Evolutionary conservation across 2,797 vertebrate genomes (phyloP), one percentile per base, ranked within the genome.

Genomic region (Coluber constrictor): DNA sequence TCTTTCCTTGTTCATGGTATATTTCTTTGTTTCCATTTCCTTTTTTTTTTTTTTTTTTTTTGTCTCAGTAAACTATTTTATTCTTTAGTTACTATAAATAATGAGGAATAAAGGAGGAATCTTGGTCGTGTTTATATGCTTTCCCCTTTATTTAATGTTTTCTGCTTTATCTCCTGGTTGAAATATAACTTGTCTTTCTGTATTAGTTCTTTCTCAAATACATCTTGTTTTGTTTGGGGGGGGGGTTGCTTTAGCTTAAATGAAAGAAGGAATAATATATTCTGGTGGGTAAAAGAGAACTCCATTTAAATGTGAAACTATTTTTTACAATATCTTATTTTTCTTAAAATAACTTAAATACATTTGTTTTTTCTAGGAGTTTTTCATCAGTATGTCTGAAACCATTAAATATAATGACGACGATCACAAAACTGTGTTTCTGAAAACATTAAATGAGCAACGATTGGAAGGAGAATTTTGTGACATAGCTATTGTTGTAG

Each of bases 351-450:
- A 11, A 88, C 88, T 89, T 91, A 91, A 95, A 29, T 11, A 87
- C 83, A 12, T 47, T 10, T 2, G 94, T 60, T 90, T 91, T 90
- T 93, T 94, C 7, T 94, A 98, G 98, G 98, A 98, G 97, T 98
- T 98, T 98, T 98, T 98, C 97, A 97, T 98, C 98, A 98, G 98
- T 98, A 99, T 99, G 99, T 99, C 98, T 97, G 99, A 99, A 98
- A 98, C 99, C 96, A 97, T 99, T 97, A 99, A 99, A 95, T 99
- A 99, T 91, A 98, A 99, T 98, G 99, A 99, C 93, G 99, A 99
- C 57, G 99, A 99, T 97, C 99, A 99, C 97, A 99, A 99, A 98
- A 99, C 98, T 95, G 98, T 99, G 93, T 99, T 99, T 95, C 97
- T 99, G 97, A 99, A 99, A 98, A 99, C 99, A 93, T 96, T 99